Base-by-base conservation (phyloP, 2,888 invertebrate species). In the Apotomis betuletana region DNA sequence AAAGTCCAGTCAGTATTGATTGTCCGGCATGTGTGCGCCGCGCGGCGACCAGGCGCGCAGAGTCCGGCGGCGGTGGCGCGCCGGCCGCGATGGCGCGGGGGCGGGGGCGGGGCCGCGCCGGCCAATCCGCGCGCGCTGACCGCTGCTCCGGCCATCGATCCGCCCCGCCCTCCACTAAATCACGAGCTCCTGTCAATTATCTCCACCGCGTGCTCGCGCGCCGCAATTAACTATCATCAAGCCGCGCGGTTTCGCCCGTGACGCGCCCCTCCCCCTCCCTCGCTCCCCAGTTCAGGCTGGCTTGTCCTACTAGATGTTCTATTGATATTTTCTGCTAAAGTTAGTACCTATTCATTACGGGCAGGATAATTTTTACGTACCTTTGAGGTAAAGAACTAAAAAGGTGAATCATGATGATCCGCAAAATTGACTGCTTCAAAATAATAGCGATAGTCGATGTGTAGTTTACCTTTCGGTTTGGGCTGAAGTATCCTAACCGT, bases 41-140 rank as follows among this genome's bases (percentile, higher is more conserved):
- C 64, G 59, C 69, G 55, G 69, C 38, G 13, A 62, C 69, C 62
- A 62, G 69, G 69, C 69, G 62, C 49, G 69, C 69, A 57, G 69
- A 46, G 62, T 59, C 67, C 60, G 73, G 62, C 58, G 60, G 75
- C 67, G 55, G 44, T 73, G 64, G 61, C 65, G 58, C 27, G 58
- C 60, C 44, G 15, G 8, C 27, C 68, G 64, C 74, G 67, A 73
- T 69, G 73, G 67, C 59, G 67, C 59, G 72, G 71, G 81, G 76
- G 67, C 59, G 72, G 71, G 81, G 76, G 75, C 75, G 75, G 68
- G 76, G 76, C 75, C 77, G 74, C 73, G 77, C 71, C 77, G 78
- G 69, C 86, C 87, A 87, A 85, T 84, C 65, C 75, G 80, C 71
- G 68, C 77, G 81, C 81, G 76, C 80, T 79, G 81, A 77, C 85